phyloP scores from a whole-genome alignment of 2,797 vertebrate species.

The Falco peregrinus region DNA sequence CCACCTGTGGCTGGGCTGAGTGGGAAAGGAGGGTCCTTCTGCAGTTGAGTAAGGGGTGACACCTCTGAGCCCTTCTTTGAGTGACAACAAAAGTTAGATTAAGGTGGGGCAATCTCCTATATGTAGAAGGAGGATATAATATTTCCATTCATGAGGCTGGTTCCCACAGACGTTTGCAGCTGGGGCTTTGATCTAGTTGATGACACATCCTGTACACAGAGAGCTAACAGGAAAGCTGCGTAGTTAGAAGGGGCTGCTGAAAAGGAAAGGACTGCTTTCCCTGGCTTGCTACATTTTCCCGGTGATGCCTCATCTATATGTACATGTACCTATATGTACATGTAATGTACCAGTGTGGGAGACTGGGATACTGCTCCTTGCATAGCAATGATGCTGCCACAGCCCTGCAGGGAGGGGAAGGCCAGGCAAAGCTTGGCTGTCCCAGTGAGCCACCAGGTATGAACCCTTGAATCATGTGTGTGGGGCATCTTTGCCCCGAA shows the following conservation, averaged over 20 bases:
- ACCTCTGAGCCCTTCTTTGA: neutral
- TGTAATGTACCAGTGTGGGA: fast-evolving
- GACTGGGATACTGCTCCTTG: neutral
- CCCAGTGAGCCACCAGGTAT: neutral
- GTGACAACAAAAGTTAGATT: neutral
- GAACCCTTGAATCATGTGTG: neutral
- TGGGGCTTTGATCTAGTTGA: neutral
- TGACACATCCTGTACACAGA: fast-evolving
- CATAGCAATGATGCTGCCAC: neutral
- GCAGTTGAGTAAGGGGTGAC: neutral
- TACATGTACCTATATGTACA: too few relatives aligned
- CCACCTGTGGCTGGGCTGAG: fast-evolving
- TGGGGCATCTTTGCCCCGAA: neutral
- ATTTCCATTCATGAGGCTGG: neutral
- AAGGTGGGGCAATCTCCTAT: neutral
- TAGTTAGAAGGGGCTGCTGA: neutral
- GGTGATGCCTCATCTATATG: too few relatives aligned
- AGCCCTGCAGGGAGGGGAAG: neutral
- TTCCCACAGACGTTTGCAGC: neutral
- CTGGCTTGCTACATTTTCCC: neutral
- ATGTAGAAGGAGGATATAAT: neutral
- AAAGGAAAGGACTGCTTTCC: neutral
- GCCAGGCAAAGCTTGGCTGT: neutral
- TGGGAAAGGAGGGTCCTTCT: neutral
- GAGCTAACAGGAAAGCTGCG: neutral